Evolutionary conservation across 2,888 invertebrate species (phyloP), one percentile per base, ranked within the genome.

Genomic region (Lasius fuliginosus): DNA sequence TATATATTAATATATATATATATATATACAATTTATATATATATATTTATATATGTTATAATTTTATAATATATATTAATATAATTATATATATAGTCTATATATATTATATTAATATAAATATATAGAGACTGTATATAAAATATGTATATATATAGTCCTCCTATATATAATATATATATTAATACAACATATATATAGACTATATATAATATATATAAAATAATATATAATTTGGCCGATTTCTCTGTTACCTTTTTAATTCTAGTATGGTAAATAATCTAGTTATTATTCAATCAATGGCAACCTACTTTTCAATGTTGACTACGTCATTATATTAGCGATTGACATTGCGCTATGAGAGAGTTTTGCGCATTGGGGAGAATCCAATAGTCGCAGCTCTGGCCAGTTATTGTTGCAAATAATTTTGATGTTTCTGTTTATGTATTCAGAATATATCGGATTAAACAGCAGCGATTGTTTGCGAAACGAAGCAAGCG

Each of bases 391-490:
- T 67, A 76, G 60, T 71, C 73, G 83, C 71, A 76, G 27, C 27
- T 82, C 65, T 67, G 46, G 36, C 36, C 40, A 46, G 9, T 40
- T 49, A 75, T 74, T 79, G 42, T 49, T 40, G 76, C 65, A 42
- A 67, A 67, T 77, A 53, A 65, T 27, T 86, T 84, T 81, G 65
- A 68, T 46, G 46, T 79, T 83, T 86, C 83, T 88, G 88, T 87
- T 88, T 53, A 53, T 53, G 53, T 88, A 60, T 76, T 49, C 88
- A 85, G 58, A 75, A 82, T 64, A 82, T 81, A 77, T 67, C 84
- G 88, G 75, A 87, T 88, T 88, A 84, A 84, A 86, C 56, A 56
- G 77, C 27, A 56, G 53, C 86, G 42, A 83, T 73, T 84, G 83
- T 87, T 87, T 68, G 56, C 67, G 18, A 40, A 75, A 64, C 75